Conservation (phyloP, 2,888 invertebrate genomes). For the Cataglyphis livida region DNA sequence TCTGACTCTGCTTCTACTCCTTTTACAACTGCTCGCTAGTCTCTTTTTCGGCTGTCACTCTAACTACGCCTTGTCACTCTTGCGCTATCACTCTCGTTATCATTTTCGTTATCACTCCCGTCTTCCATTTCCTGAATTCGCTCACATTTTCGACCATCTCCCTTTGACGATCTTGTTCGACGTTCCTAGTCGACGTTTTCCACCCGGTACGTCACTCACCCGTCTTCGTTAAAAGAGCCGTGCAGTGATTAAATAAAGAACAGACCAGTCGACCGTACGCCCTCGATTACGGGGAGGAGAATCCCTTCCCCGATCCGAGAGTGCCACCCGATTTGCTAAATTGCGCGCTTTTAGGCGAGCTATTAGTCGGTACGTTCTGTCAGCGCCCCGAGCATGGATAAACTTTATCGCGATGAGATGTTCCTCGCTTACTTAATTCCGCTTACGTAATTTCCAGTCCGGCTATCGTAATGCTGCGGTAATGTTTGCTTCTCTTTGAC, state of each 20-base stretch:
- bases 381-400: conserved; percentile 50
- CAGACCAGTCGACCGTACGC: conserved; percentile 50
- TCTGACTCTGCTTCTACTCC: conserved; percentile 55
- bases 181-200: conserved; percentile 15
- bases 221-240: conserved; percentile 61
- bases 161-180: neutral
- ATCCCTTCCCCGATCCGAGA: conserved; percentile 1
- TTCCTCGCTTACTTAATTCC: conserved; percentile 47
- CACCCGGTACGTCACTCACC: conserved; percentile 38
- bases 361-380: conserved; percentile 73
- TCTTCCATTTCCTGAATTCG: conserved; percentile 26
- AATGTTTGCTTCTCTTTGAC: conserved; percentile 14
- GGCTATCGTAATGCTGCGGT: conserved; percentile 13
- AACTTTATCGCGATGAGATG: conserved; percentile 32
- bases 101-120: conserved; percentile 57
- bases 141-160: neutral
- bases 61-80: conserved; percentile 57
- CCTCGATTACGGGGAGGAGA: conserved; percentile 28
- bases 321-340: conserved; percentile 68
- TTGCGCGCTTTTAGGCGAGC: conserved; percentile 74
- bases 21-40: conserved; percentile 47
- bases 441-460: conserved; percentile 43
- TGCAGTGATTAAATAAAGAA: conserved; percentile 68
- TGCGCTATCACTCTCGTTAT: conserved; percentile 58
- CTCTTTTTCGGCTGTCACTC: conserved; percentile 63